Conservation (phyloP, 2,888 invertebrate genomes). For the Drosophila suboccidentalis region DNA sequence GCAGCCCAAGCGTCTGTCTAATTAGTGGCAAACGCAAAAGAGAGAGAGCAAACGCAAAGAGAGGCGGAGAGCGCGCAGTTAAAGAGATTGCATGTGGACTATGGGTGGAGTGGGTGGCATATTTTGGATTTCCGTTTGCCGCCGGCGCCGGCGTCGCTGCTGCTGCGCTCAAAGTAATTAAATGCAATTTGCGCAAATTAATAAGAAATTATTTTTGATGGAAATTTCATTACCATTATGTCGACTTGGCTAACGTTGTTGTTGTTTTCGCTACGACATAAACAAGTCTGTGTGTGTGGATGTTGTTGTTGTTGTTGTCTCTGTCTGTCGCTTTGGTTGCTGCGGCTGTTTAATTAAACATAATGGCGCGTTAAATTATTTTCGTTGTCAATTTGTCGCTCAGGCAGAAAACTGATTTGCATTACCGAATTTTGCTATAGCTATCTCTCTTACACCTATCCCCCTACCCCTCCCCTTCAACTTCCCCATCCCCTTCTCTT, state of each 20-base stretch:
- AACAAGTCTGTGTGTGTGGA: conserved; percentile 12
- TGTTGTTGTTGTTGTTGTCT: background rate
- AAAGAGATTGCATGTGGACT: conserved; percentile 6
- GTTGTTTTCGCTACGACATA: conserved; percentile 35
- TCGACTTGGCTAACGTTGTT: conserved; percentile 29
- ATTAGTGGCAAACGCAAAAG: conserved; percentile 61
- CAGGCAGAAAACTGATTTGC: conserved; percentile 76
- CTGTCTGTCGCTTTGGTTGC: conserved; percentile 47
- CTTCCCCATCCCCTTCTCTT: too few species aligned
- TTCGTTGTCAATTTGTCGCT: conserved; percentile 74
- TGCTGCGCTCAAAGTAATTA: conserved; percentile 83
- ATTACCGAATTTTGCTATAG: conserved; percentile 63
- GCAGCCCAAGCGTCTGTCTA: conserved; percentile 66
- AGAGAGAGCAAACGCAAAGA: conserved; percentile 22
- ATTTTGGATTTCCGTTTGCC: conserved; percentile 64
- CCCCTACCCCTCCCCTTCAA: background rate
- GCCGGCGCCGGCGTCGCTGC: conserved; percentile 50
- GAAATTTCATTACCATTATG: conserved; percentile 81
- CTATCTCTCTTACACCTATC: background rate
- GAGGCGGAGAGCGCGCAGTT: conserved; percentile 3
- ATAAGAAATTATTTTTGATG: conserved; percentile 84
- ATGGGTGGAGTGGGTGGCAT: conserved; percentile 27
- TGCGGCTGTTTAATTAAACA: conserved; percentile 79
- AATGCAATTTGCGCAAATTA: conserved; percentile 84
- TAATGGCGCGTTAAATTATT: conserved; percentile 81